Percentiles rank a stretch among this genome's conserved stretches.
These are phyloP conservation scores for Andrena trimmerana DNA, from an alignment of 2,888 invertebrate genomes.

Conservation along the genomic window DNA sequence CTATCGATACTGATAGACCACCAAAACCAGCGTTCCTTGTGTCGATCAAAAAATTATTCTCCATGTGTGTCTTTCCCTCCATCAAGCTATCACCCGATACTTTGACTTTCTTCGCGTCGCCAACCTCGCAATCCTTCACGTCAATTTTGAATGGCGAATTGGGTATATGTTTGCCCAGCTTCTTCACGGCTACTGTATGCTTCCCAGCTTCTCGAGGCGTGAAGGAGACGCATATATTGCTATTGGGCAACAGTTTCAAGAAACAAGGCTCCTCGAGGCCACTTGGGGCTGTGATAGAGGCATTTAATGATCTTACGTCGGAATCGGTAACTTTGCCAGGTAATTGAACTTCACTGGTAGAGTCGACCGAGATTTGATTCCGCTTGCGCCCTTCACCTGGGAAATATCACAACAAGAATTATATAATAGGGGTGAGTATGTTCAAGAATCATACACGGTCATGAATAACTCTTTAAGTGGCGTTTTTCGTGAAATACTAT, in stretches of 20 bases:
- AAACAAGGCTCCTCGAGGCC: slow-evolving; percentile 99
- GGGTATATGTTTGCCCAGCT: slow-evolving; percentile 97
- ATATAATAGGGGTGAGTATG: no score
- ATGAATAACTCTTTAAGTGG: no score
- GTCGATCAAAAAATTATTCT: slow-evolving; percentile 97
- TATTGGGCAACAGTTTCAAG: slow-evolving; percentile 97
- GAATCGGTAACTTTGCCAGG: slow-evolving; percentile 96
- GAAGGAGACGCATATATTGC: slow-evolving; percentile 99
- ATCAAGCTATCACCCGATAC: slow-evolving; percentile 94
- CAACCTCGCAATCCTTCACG: slow-evolving; percentile 96
- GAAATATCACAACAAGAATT: no score
- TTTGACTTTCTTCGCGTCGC: slow-evolving; percentile 98
- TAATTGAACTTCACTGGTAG: slow-evolving; percentile 98
- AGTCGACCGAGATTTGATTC: slow-evolving; percentile 98
- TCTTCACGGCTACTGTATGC: slow-evolving; percentile 97
- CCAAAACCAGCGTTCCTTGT: slow-evolving; percentile 99
- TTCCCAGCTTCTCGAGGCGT: slow-evolving; percentile 98
- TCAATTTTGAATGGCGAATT: slow-evolving; percentile 99
- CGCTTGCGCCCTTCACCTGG: slow-evolving; percentile 96
- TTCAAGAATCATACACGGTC: no score
- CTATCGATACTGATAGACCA: slow-evolving; percentile 98
- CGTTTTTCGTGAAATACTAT: no score
- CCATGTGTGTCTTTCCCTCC: slow-evolving; percentile 96
- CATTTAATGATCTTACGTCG: slow-evolving; percentile 95
- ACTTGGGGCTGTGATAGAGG: slow-evolving; percentile 96